These are phyloP conservation scores for Upupa epops DNA, from an alignment of 2,113 vertebrate genomes.

Conservation along the genomic window DNA sequence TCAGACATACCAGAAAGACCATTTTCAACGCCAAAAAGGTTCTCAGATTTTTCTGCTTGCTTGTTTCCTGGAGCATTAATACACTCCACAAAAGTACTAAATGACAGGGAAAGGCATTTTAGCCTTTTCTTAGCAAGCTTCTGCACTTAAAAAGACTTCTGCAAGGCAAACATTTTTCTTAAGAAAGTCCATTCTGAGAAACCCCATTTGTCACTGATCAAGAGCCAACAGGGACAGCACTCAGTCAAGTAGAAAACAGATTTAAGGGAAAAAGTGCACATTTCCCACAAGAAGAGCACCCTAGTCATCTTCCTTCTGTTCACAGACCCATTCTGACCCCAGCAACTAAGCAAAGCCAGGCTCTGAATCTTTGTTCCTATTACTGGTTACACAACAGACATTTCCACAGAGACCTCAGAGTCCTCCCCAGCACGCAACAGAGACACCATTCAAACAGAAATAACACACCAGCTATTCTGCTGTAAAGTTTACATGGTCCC, in stretches of 20 bases:
- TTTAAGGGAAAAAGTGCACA: not conserved
- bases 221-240: not conserved
- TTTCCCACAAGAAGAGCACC: not conserved
- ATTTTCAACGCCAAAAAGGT: not conserved
- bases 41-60: not conserved
- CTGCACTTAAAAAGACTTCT: not conserved
- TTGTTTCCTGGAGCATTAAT: rapidly evolving
- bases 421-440: not conserved
- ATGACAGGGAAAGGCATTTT: not conserved
- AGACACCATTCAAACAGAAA: no score
- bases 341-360: not conserved
- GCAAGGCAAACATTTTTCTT: not conserved
- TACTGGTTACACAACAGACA: not conserved
- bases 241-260: not conserved
- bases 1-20: not conserved
- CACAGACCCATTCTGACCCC: not conserved
- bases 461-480: no score
- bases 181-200: not conserved
- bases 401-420: not conserved
- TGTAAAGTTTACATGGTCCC: no score
- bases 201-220: not conserved
- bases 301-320: not conserved
- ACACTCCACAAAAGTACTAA: not conserved
- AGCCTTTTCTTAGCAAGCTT: not conserved
- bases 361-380: not conserved